Evolutionary conservation across 2,797 vertebrate species (phyloP).

Genomic region (Neolamprologus multifasciatus): DNA sequence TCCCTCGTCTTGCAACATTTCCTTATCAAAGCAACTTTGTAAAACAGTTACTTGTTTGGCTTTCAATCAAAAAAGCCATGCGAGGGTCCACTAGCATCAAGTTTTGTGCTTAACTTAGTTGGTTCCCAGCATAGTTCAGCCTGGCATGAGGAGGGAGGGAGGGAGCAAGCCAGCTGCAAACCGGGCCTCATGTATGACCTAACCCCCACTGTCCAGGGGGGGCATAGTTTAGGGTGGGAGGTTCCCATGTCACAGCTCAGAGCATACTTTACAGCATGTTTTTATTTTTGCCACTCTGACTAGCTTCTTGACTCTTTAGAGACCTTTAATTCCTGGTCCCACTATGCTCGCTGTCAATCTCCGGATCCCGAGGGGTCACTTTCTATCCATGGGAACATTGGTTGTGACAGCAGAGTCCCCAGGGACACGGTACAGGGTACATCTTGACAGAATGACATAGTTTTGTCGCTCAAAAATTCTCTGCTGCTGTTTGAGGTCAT

Average conservation of each 20-base stretch:
- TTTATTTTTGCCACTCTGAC: slow-evolving; percentile 46
- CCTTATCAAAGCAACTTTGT: slow-evolving; percentile 64
- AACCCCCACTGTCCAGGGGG: slow-evolving; percentile 17
- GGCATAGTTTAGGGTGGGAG: slow-evolving; percentile 31
- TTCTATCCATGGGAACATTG: slow-evolving; percentile 68
- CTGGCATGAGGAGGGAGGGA: slow-evolving; percentile 46
- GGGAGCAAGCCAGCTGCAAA: slow-evolving; percentile 22
- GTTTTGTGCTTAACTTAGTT: slow-evolving; percentile 17
- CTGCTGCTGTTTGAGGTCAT: neutral
- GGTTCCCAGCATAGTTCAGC: slow-evolving; percentile 63
- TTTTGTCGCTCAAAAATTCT: neutral
- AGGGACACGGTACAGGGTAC: slow-evolving; percentile 12
- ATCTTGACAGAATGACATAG: slow-evolving; percentile 25
- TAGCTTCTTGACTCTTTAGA: slow-evolving; percentile 54
- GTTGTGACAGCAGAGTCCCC: slow-evolving; percentile 43
- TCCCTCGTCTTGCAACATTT: slow-evolving; percentile 51
- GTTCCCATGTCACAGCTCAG: slow-evolving; percentile 59
- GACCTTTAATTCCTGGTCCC: slow-evolving; percentile 59
- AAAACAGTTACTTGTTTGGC: slow-evolving; percentile 58
- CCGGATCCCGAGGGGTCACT: slow-evolving; percentile 34
- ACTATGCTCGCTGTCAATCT: slow-evolving; percentile 63
- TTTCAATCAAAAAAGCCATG: slow-evolving; percentile 40
- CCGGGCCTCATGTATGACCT: slow-evolving; percentile 45
- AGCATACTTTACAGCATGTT: slow-evolving; percentile 53
- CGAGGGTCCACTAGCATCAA: slow-evolving; percentile 22